Percentiles rank a stretch among this genome's conserved stretches.
These are phyloP conservation scores for Rhinoraja longicauda DNA, from an alignment of 2,797 vertebrate species.

Conservation along the genomic window DNA sequence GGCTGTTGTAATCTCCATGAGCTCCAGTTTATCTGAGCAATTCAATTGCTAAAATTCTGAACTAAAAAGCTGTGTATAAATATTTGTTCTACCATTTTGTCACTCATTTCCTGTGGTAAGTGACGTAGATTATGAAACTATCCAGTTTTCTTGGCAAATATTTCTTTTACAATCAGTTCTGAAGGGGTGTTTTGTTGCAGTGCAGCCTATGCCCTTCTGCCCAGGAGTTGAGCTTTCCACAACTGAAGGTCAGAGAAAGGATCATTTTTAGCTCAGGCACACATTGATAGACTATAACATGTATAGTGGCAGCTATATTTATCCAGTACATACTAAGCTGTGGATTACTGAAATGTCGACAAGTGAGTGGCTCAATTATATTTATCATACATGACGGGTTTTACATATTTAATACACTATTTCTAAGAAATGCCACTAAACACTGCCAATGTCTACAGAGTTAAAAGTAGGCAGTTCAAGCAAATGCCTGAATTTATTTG, in stretches of 20 bases:
- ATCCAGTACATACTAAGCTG: constrained; percentile 84
- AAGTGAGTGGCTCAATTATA: not conserved
- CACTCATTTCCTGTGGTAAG: constrained; percentile 24
- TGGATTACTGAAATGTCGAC: constrained; percentile 62
- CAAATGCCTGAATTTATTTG: constrained; percentile 37
- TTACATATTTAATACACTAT: not conserved
- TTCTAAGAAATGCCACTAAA: constrained; percentile 8
- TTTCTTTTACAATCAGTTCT: not conserved
- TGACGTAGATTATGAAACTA: not conserved
- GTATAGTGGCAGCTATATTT: constrained; percentile 84
- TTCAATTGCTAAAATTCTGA: constrained; percentile 23
- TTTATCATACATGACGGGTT: not conserved
- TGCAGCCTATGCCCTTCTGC: constrained; percentile 58
- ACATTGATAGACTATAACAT: constrained; percentile 73
- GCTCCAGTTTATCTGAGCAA: constrained; percentile 45
- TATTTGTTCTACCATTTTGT: constrained; percentile 28
- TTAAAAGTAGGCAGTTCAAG: not conserved
- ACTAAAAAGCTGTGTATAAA: not conserved
- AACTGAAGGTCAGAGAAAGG: constrained; percentile 72
- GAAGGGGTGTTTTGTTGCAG: constrained; percentile 37
- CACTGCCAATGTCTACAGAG: not conserved
- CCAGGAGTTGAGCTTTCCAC: constrained; percentile 62
- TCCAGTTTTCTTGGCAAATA: constrained; percentile 8
- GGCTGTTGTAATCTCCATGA: constrained; percentile 79
- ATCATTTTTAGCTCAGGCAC: constrained; percentile 85